These are phyloP conservation scores for Hyposmocoma kahamanoa DNA, from an alignment of 1,140 invertebrate genomes.

Conservation along the genomic window DNA sequence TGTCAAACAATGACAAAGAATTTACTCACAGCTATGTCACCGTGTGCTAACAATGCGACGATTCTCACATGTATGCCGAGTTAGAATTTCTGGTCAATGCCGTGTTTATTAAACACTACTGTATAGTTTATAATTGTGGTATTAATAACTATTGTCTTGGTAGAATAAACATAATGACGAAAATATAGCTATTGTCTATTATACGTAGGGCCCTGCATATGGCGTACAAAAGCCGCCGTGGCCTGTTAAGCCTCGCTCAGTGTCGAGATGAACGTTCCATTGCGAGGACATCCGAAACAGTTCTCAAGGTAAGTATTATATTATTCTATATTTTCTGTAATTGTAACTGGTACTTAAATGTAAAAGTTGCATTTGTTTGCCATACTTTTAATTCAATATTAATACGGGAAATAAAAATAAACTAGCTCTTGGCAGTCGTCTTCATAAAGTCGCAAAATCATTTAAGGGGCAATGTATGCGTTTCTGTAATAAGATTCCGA, in stretches of 20 bases:
- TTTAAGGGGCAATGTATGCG: too few relatives aligned
- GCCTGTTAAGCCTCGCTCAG: constrained; percentile 50
- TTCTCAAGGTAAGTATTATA: constrained; percentile 63
- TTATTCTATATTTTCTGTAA: too few relatives aligned
- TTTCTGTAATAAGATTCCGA: too few relatives aligned
- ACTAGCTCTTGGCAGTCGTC: too few relatives aligned
- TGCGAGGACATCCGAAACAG: constrained; percentile 50
- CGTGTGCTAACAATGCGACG: constrained; percentile 16
- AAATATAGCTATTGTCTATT: constrained; percentile 46
- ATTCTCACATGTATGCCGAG: constrained; percentile 23
- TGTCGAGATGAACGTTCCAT: constrained; percentile 46
- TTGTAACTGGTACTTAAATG: too few relatives aligned
- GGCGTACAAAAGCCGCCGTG: constrained; percentile 66
- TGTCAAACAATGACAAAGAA: neutral
- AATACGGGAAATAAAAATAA: too few relatives aligned
- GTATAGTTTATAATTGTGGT: constrained; percentile 53
- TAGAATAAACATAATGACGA: constrained; percentile 43
- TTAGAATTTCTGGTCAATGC: constrained; percentile 50
- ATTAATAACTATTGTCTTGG: constrained; percentile 62
- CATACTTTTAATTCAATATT: too few relatives aligned
- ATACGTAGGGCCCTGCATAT: constrained; percentile 56
- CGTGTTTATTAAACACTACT: constrained; percentile 58
- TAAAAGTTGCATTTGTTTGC: too few relatives aligned
- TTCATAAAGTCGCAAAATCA: too few relatives aligned
- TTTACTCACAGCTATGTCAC: neutral